Conservation (phyloP, 2,888 invertebrate genomes). For the Troides helena region DNA sequence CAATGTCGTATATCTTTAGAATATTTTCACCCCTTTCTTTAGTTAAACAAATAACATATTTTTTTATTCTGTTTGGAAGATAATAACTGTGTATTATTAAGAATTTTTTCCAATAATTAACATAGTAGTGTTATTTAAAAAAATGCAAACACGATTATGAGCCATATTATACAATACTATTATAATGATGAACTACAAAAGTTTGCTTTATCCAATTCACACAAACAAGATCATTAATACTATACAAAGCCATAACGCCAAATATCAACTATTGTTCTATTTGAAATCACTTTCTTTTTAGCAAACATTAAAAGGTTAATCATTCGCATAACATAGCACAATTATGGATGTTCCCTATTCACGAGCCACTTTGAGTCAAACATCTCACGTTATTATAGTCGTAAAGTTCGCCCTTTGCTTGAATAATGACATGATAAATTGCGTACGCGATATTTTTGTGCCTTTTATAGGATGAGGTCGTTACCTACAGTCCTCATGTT, state of each 20-base stretch:
- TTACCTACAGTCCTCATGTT: constrained; percentile 23
- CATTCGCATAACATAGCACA: constrained; percentile 57
- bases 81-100: too few species aligned
- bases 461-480: constrained; percentile 54
- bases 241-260: background rate
- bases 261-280: constrained; percentile 22
- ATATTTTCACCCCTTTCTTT: too few species aligned
- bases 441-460: constrained; percentile 75
- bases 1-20: too few species aligned
- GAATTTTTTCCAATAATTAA: too few species aligned
- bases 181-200: too few species aligned
- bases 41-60: too few species aligned
- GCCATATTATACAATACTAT: too few species aligned
- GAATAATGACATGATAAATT: constrained; percentile 80
- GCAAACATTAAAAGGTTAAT: constrained; percentile 23
- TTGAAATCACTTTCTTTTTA: constrained; percentile 9
- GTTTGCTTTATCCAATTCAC: too few species aligned
- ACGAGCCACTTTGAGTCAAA: constrained; percentile 58
- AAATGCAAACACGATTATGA: too few species aligned
- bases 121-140: too few species aligned
- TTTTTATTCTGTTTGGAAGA: too few species aligned
- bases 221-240: too few species aligned
- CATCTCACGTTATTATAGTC: constrained; percentile 79
- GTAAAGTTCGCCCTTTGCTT: constrained; percentile 79
- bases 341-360: constrained; percentile 74